Conservation (phyloP, 53 echinoderm and acorn worm genomes). For the Paracentrotus lividus region DNA sequence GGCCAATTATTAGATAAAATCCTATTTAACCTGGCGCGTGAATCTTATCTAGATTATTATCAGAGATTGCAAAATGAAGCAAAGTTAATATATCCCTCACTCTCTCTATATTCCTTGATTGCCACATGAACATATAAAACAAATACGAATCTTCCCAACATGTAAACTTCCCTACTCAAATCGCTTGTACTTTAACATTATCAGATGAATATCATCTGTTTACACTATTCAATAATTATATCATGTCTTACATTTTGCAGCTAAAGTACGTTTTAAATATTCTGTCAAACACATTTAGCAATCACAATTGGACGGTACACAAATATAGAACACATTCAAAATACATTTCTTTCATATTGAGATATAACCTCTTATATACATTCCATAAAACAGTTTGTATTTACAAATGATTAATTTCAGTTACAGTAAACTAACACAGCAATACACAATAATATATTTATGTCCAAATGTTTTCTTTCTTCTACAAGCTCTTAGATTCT, state of each 20-base stretch:
- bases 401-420: conserved; percentile 62
- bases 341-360: background rate
- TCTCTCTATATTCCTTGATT: background rate
- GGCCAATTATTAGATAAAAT: no score
- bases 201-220: background rate
- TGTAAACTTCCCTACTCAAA: background rate
- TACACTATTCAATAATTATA: background rate
- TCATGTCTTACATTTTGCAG: conserved; percentile 13
- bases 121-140: background rate
- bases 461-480: conserved; percentile 29
- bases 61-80: background rate
- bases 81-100: no score
- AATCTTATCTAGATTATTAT: no score
- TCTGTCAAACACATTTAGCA: conserved; percentile 33
- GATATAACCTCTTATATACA: conserved; percentile 55
- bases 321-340: conserved; percentile 26
- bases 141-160: background rate
- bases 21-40: background rate
- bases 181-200: background rate
- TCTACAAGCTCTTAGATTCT: conserved; percentile 35
- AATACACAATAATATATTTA: conserved; percentile 11
- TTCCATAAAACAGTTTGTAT: conserved; percentile 24
- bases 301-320: conserved; percentile 49
- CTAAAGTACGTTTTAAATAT: background rate
- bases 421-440: conserved; percentile 59